Evolutionary conservation across 1,140 invertebrate genomes (phyloP), one percentile per base, ranked within the genome.

Genomic region (Drosophila sturtevanti): DNA sequence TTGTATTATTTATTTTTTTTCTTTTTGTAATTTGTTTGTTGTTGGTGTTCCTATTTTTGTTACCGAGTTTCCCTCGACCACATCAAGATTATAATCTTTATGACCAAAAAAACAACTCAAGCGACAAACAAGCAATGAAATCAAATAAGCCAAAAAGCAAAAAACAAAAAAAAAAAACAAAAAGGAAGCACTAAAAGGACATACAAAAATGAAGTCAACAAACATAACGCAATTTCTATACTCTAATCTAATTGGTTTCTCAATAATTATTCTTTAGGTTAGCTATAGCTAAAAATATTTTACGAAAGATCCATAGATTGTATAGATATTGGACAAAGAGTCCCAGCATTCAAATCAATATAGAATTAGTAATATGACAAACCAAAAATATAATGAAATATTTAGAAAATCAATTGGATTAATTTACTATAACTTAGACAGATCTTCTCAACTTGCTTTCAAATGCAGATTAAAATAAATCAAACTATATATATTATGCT

Each of bases 41-140:
- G 54, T 31, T 64, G 65, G 41, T 44, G 41, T 48, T 48, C 41
- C 62, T 71, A 64, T 69, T 74, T 74, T 77, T 69, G 67, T 55
- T 73, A 77, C 60, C 60, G 60, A 68, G 31, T 48, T 56, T 51
- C 68, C 64, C 62, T 41, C 71, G 61, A 63, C 44, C 70, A 73
- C 68, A 73, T 77, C 65, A 74, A 74, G 71, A 74, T 77, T 72
- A 74, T 77, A 77, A 77, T 77, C 66, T 77, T 74, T 74, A 74
- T 77, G 75, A 59, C 56, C 56, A 62, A 72, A 58, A 52, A 31
- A 51, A 56, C 54, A 34, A 37, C 21, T 38, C 48, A 54, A 69
- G 54, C 21, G 41, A 55, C 44, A 64, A 73, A 59, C 58, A 54
- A 77, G 69, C 35, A 77, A 76, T 73, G 70, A 73, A 77, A 76